Evolutionary conservation across 2,797 vertebrate genomes (phyloP), one percentile per base, ranked within the genome.

Genomic region (Leucoraja ocellata): DNA sequence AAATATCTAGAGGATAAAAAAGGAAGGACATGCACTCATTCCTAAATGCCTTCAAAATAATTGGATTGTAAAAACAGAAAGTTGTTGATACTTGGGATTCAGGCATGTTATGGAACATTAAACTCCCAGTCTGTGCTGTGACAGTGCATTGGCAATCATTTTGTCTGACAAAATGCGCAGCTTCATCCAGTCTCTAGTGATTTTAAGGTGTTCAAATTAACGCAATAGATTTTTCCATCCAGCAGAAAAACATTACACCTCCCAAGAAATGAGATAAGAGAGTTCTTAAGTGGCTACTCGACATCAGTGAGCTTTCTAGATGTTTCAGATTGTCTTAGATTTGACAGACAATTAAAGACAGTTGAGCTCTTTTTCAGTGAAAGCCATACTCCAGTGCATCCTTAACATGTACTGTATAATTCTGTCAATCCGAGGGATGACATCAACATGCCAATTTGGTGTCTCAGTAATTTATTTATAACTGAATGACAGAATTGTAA

Each of bases 391-490:
- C 93, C 93, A 0, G 0, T 92, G 76, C 93, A 93, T 94, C 68
- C 83, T 32, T 93, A 93, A 93, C 95, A 95, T 54, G 46, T 54
- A 54, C 46, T 95, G 94, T 94, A 93, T 93, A 13, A 95, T 93
- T 76, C 94, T 95, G 94, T 95, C 95, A 95, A 92, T 95, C 94
- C 93, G 61, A 93, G 68, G 90, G 94, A 95, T 94, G 95, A 94
- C 93, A 94, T 46, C 93, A 95, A 94, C 94, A 91, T 93, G 94
- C 93, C 95, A 95, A 95, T 95, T 95, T 94, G 93, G 93, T 94
- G n/a, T 83, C 94, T 93, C 93, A 90, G 94, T 96, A 94, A 95
- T 94, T 95, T 96, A 96, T 96, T 96, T 94, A 96, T 10, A 94
- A 92, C 93, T 90, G 94, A 94, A 94, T 93, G 95, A 95, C 94